Conservation (phyloP, 2,113 vertebrate genomes). For the Saguinus imperator region DNA sequence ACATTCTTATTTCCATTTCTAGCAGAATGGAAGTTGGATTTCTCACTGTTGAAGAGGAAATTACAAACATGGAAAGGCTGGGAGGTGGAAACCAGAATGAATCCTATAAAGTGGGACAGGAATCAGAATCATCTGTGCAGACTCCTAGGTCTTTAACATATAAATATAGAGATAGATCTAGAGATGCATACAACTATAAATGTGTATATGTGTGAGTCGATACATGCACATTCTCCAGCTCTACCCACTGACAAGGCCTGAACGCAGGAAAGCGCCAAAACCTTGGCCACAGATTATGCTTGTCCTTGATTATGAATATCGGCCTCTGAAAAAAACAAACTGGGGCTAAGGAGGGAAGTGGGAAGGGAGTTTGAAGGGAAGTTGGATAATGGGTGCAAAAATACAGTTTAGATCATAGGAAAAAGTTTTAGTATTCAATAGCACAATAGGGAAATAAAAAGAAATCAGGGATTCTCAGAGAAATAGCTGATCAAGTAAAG, state of each 20-base stretch:
- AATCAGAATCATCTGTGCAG: background rate
- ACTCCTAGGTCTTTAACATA: background rate
- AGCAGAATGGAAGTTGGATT: background rate
- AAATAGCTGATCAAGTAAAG: background rate
- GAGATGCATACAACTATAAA: background rate
- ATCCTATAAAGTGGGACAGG: background rate
- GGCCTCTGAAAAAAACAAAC: background rate
- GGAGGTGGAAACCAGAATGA: background rate
- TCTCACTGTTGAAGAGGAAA: too few relatives aligned
- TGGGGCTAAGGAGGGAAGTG: background rate
- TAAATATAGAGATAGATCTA: background rate
- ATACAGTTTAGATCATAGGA: background rate
- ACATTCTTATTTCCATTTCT: background rate
- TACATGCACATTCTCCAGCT: too few relatives aligned
- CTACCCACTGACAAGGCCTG: background rate
- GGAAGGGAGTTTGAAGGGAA: background rate
- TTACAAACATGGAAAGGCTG: background rate
- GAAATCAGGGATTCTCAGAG: background rate
- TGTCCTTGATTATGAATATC: background rate
- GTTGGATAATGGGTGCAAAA: background rate
- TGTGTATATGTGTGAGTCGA: accelerated
- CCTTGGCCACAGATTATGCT: background rate
- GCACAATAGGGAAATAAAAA: background rate
- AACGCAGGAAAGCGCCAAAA: too few relatives aligned
- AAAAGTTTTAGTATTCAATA: background rate